phyloP scores from a whole-genome alignment of 2,888 invertebrate species.

The Syrphus vitripennis region DNA sequence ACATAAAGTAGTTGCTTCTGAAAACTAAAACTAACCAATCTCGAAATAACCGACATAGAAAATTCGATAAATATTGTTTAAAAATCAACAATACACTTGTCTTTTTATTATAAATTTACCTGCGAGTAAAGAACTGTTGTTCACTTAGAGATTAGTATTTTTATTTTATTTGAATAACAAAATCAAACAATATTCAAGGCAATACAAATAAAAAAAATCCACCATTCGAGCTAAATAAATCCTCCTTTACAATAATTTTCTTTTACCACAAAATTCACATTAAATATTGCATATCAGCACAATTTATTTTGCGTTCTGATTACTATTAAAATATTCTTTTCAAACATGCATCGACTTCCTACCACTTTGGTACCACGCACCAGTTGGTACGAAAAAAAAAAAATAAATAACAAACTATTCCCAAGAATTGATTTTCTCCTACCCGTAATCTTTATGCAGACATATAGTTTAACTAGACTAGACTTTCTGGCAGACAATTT shows the following conservation, averaged over 20 bases:
- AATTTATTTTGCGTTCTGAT: background rate
- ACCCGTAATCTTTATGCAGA: background rate
- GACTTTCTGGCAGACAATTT: conserved; percentile 20
- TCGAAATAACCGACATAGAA: too few species aligned
- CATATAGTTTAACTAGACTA: background rate
- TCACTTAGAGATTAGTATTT: too few species aligned
- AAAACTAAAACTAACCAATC: too few species aligned
- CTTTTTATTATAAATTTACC: too few species aligned
- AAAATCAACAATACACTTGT: too few species aligned
- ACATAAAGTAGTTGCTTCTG: too few species aligned
- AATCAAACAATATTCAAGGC: too few species aligned
- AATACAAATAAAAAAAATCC: too few species aligned
- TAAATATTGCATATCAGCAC: background rate
- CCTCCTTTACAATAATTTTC: background rate
- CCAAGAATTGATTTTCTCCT: conserved; percentile 12
- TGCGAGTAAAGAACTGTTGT: too few species aligned
- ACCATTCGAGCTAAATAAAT: background rate
- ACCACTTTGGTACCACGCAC: conserved; percentile 16
- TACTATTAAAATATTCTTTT: background rate
- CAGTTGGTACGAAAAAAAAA: conserved; percentile 4
- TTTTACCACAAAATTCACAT: background rate
- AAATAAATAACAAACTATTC: background rate
- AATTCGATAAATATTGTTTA: too few species aligned
- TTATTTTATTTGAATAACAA: too few species aligned
- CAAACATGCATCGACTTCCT: conserved; percentile 7